These are phyloP conservation scores for Drosophila ambigua DNA, from an alignment of 1,140 invertebrate species.

Conservation along the genomic window DNA sequence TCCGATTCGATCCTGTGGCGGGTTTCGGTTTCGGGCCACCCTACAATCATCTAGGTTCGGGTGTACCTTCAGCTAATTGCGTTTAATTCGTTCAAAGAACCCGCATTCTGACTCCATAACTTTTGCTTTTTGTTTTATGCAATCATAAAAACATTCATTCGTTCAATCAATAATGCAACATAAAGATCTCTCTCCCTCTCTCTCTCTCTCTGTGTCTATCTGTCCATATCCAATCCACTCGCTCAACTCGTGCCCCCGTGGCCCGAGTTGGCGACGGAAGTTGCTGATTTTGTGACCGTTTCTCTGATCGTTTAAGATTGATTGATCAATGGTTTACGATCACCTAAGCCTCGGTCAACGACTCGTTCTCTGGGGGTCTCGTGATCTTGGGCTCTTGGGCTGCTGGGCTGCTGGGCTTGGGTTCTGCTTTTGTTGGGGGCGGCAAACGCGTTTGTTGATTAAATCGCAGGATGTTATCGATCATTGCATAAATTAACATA, in stretches of 20 bases:
- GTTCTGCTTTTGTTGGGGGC: conserved; percentile 61
- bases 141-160: conserved; percentile 55
- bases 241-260: conserved; percentile 42
- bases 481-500: conserved; percentile 80
- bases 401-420: neutral
- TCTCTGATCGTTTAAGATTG: conserved; percentile 71
- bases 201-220: neutral
- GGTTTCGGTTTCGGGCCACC: neutral
- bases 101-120: conserved; percentile 54
- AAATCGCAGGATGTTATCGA: conserved; percentile 82
- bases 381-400: conserved; percentile 22
- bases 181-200: conserved; percentile 18
- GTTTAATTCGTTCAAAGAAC: conserved; percentile 79
- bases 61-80: conserved; percentile 76
- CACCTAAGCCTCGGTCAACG: conserved; percentile 65
- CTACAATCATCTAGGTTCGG: neutral
- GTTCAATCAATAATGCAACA: conserved; percentile 42
- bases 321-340: conserved; percentile 76
- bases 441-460: conserved; percentile 67
- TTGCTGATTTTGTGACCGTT: conserved; percentile 78
- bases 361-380: conserved; percentile 35
- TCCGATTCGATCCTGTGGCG: conserved; percentile 29
- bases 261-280: conserved; percentile 53
- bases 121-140: conserved; percentile 61
- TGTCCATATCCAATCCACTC: conserved; percentile 24